A percentile compares a stretch with the other conserved stretches of the same genome.
phyloP scores from a whole-genome alignment of 2,888 invertebrate species.

The Argynnis bischoffii region DNA sequence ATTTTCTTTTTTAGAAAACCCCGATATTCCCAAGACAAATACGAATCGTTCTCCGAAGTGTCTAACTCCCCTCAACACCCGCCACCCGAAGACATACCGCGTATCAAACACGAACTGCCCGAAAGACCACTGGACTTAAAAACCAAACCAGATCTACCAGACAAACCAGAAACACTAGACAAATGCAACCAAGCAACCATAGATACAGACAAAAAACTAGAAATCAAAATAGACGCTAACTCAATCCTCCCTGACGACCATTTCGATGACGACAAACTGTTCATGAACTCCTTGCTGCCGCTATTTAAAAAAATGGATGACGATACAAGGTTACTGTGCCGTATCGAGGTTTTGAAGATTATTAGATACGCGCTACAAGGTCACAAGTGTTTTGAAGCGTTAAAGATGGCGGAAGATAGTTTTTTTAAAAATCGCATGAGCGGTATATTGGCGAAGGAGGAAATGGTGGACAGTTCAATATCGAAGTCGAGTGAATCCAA shows the following conservation, averaged over 20 bases:
- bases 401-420: conserved; percentile 61
- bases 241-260: conserved; percentile 71
- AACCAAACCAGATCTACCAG: conserved; percentile 55
- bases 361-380: conserved; percentile 69
- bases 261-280: conserved; percentile 71
- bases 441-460: conserved; percentile 56
- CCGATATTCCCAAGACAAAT: conserved; percentile 71
- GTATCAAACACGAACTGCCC: conserved; percentile 59
- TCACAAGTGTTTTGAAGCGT: conserved; percentile 65
- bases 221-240: conserved; percentile 72
- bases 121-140: conserved; percentile 68
- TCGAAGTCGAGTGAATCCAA: conserved; percentile 52
- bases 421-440: conserved; percentile 59
- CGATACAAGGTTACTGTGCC: conserved; percentile 66
- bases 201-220: conserved; percentile 53
- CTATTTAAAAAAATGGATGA: conserved; percentile 76
- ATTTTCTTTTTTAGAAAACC: conserved; percentile 62
- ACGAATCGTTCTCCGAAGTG: conserved; percentile 72
- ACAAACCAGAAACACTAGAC: conserved; percentile 58
- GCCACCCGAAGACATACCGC: conserved; percentile 59
- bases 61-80: conserved; percentile 73
- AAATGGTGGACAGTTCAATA: conserved; percentile 39
- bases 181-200: conserved; percentile 62
- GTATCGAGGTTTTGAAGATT: conserved; percentile 72
- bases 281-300: conserved; percentile 73